Evolutionary conservation across 37 sponge, comb jelly and placozoan genomes (phyloP), one percentile per base, ranked within the genome.

Genomic region (Dysidea cf. avara): DNA sequence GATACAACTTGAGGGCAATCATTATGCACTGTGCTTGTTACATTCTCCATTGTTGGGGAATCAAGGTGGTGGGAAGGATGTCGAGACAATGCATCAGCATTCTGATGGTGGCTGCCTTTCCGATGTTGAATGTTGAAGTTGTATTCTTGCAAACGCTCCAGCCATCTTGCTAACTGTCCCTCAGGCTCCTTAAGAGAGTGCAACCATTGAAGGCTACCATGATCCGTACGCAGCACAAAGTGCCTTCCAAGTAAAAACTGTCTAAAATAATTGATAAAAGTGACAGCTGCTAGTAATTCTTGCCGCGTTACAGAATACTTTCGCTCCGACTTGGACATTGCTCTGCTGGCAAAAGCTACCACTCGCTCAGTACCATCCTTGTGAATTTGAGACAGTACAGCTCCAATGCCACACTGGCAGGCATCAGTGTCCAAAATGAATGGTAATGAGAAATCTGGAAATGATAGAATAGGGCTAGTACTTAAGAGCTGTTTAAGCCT

Each of bases 191-290:
- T 39, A 48, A 63, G 39, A 3, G 11, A 5, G 26, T 21, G 12
- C 39, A 75, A 50, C 76, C 76, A 63, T 31, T 7, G 16, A 4
- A 75, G 21, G 34, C 31, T 9, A 6, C 39, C 31, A 49, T 66
- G 78, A 39, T 77, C 78, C 4, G 78, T 64, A 2, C 56, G n/a
- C 22, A 77, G 3, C 3, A 68, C 3, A 66, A 77, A 77, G 9
- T 20, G 4, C 12, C 58, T 28, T 16, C 67, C 66, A 7, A 34
- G 18, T 31, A 77, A 36, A 28, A 68, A 77, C 14, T 52, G 66
- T 17, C 56, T 36, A 32, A n/a, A 28, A 29, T 22, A 7, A 22
- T 56, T n/a, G 25, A 4, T 14, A 56, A 29, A 56, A 14, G 14
- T 12, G 7, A 77, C 78, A 4, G 68, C 56, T 20, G 57, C 57